A percentile compares a stretch with the other conserved stretches of the same genome.
Conservation (phyloP, 2,797 vertebrate species). For the Anguilla pacifica region DNA sequence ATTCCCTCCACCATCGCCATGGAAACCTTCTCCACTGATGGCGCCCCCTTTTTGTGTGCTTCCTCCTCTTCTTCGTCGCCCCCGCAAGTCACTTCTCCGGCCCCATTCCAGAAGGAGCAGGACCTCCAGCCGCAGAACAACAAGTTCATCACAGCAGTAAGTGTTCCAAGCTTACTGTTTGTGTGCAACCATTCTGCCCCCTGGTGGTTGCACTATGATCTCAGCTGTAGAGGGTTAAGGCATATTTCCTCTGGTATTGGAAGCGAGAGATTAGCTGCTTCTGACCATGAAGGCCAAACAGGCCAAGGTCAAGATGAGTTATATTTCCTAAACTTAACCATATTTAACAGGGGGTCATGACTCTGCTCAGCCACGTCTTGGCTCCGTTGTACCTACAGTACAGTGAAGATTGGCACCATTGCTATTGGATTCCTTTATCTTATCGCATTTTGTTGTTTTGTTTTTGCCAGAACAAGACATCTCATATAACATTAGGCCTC, state of each 20-base stretch:
- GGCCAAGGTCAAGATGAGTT: not conserved
- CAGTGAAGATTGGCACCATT: not conserved
- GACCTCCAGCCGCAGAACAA: conserved; percentile 63
- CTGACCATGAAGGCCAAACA: not conserved
- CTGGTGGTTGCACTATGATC: not conserved
- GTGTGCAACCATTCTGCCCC: not conserved
- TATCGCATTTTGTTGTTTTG: conserved; percentile 55
- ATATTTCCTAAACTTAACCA: not conserved
- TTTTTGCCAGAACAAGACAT: conserved; percentile 71
- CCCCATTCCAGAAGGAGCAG: conserved; percentile 67
- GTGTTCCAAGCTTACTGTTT: conserved; percentile 44
- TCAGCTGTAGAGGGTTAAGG: not conserved
- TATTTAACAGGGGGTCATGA: conserved; percentile 1
- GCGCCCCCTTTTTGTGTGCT: conserved; percentile 59
- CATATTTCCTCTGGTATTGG: not conserved
- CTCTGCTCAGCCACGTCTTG: not conserved
- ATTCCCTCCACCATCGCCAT: conserved; percentile 51
- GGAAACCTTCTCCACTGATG: conserved; percentile 61
- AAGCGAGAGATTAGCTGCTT: not conserved
- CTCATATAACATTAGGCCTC: conserved; percentile 72
- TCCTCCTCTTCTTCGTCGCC: conserved; percentile 48
- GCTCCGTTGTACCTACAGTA: not conserved
- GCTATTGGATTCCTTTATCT: conserved; percentile 26
- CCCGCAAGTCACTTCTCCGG: conserved; percentile 52
- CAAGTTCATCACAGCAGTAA: conserved; percentile 76